A percentile compares a stretch with the other conserved stretches of the same genome.
phyloP scores from a whole-genome alignment of 2,113 vertebrate species.

The Aegotheles bennettii region DNA sequence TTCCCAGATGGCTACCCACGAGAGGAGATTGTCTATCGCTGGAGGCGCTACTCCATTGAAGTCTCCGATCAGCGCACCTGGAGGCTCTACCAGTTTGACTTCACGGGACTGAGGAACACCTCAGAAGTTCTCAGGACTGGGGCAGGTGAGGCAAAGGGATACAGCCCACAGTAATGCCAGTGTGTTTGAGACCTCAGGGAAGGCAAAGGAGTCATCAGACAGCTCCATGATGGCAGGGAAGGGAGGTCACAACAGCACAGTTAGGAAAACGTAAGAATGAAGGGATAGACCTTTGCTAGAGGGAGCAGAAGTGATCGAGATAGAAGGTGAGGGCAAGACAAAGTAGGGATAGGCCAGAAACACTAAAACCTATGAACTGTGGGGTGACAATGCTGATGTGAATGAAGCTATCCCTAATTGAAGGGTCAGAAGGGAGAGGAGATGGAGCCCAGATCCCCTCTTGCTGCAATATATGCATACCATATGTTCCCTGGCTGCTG shows the following conservation, averaged over 20 bases:
- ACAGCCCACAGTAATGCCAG: background rate
- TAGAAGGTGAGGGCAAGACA: background rate
- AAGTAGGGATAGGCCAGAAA: background rate
- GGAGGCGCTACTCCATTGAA: slow-evolving; percentile 74
- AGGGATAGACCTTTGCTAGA: background rate
- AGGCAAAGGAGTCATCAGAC: background rate
- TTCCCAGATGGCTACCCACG: slow-evolving; percentile 74
- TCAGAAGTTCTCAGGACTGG: slow-evolving; percentile 68
- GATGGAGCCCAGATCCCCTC: background rate
- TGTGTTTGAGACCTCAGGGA: background rate
- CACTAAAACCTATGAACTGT: background rate
- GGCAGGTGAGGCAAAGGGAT: slow-evolving; percentile 62
- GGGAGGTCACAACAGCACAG: background rate
- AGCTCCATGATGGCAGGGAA: background rate
- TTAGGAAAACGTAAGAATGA: background rate
- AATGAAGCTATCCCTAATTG: background rate
- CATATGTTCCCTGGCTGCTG: background rate
- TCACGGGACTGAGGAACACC: slow-evolving; percentile 75
- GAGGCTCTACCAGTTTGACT: slow-evolving; percentile 80
- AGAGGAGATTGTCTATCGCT: slow-evolving; percentile 75
- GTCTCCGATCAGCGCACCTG: slow-evolving; percentile 75
- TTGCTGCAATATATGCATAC: background rate
- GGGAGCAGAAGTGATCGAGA: background rate
- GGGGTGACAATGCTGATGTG: background rate
- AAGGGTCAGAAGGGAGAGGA: background rate